Conservation (phyloP, 2,113 vertebrate species). For the Bombycilla garrulus region DNA sequence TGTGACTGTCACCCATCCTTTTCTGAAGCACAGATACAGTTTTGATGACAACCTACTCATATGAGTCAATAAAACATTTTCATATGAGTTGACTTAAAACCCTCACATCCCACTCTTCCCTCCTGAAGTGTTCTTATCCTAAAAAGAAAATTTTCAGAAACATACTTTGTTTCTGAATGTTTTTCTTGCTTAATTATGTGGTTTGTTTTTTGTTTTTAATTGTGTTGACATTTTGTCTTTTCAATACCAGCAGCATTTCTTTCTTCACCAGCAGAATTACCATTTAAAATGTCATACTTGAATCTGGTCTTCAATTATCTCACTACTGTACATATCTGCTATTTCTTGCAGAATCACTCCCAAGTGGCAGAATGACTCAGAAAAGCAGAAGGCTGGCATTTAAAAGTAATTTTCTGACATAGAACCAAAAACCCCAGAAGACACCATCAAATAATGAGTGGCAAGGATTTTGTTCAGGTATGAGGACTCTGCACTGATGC, state of each 20-base stretch:
- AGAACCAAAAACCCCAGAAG: not conserved
- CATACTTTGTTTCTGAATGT: not conserved
- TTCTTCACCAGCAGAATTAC: not conserved
- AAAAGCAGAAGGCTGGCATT: not conserved
- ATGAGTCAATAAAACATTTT: conserved; percentile 7
- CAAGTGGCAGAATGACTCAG: conserved; percentile 8
- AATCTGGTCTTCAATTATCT: not conserved
- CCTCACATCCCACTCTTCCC: not conserved
- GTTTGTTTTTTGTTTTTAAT: not conserved
- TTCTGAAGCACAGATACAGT: not conserved
- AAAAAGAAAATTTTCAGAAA: not conserved
- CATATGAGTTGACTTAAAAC: not conserved
- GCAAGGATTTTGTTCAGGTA: not conserved
- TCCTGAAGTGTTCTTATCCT: not conserved
- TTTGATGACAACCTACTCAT: conserved; percentile 6
- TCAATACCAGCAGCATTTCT: not conserved
- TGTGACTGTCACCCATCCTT: not conserved
- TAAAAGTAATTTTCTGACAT: not conserved
- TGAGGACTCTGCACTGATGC: not conserved
- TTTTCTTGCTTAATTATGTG: not conserved
- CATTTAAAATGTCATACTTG: not conserved
- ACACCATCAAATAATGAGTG: not conserved
- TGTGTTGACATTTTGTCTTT: not conserved
- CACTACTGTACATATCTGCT: not conserved
- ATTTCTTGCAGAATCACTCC: not conserved